Evolutionary conservation across 1,140 invertebrate genomes (phyloP), one percentile per base, ranked within the genome.

Genomic region (Sarcophaga bullata): DNA sequence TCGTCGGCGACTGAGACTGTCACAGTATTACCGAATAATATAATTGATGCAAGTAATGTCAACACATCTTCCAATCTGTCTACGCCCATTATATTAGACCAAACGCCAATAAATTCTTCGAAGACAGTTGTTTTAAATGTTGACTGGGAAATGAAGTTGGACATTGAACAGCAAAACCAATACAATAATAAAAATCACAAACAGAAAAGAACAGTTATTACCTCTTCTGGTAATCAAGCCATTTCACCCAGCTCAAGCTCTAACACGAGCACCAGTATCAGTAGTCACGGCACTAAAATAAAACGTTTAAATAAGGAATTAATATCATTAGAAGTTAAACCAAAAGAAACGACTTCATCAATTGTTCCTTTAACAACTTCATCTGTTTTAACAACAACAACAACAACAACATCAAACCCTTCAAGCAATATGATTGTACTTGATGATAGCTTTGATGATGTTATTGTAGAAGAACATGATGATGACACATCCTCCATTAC

Each of bases 101-200:
- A 49, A 25, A 4, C 75, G 4, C 48, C 37, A 25, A 25, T 62
- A 80, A 50, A 68, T 19, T 37, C 54, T 8, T 49, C 80, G 84
- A 0, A 81, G 73, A 81, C 76, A 10, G 80, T 88, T 19, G 86
- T 90, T 25, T 84, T 89, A 3, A 90, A 91, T 49, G 91, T 92
- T 8, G 92, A 92, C 82, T 93, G 92, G 92, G 92, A 93, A 83
- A 92, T 92, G 90, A 92, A 92, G 84, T 84, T 92, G 25, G 92
- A 92, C 80, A 15, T 91, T 91, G 6, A 68, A 73, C 84, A 15
- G 81, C 80, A 8, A 84, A 25, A 68, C 75, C 58, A 73, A 68
- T 11, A 50, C 82, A n/a, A 68, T 54, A 80, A 46, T 62, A 80
- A 81, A 48, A 49, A 76, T 76, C 68, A 8, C n/a, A 78, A 80